These are phyloP conservation scores for Camponotus vicinus DNA, from an alignment of 1,140 invertebrate species.

Conservation along the genomic window DNA sequence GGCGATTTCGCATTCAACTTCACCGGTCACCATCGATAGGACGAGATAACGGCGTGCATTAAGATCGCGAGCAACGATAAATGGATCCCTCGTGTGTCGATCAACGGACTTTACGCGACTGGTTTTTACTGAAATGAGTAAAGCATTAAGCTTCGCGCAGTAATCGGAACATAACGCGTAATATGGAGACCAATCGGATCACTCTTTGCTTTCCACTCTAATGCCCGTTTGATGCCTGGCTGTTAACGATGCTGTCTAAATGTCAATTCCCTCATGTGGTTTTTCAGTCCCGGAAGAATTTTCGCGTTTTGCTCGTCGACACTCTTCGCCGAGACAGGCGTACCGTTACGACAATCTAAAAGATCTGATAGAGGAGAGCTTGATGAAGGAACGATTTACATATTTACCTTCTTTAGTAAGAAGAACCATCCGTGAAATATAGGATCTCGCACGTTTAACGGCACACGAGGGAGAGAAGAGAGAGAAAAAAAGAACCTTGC, in stretches of 20 bases:
- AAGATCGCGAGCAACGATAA: slow-evolving; percentile 65
- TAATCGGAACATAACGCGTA: background rate
- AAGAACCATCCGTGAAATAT: background rate
- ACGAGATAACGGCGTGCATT: slow-evolving; percentile 57
- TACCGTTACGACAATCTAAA: slow-evolving; percentile 42
- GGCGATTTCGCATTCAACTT: slow-evolving; percentile 58
- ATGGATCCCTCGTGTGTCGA: slow-evolving; percentile 55
- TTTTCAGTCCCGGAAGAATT: slow-evolving; percentile 33
- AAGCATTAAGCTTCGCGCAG: slow-evolving; percentile 27
- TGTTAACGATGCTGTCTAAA: slow-evolving; percentile 59
- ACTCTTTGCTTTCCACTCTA: slow-evolving; percentile 45
- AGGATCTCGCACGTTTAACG: slow-evolving; percentile 1
- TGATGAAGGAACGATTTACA: background rate
- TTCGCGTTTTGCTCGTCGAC: slow-evolving; percentile 25
- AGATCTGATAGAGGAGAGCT: background rate
- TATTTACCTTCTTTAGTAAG: background rate
- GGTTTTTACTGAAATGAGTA: slow-evolving; percentile 59
- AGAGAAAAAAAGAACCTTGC: background rate
- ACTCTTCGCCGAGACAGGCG: background rate
- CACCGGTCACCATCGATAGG: slow-evolving; percentile 36
- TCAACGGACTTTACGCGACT: slow-evolving; percentile 6
- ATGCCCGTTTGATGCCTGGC: slow-evolving; percentile 30
- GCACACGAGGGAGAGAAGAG: background rate
- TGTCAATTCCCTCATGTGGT: slow-evolving; percentile 39
- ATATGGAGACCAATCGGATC: slow-evolving; percentile 27